Percentiles rank a stretch among this genome's conserved stretches.
Conservation (phyloP, 92 coral and sea anemone genomes). For the Muricea muricata region DNA sequence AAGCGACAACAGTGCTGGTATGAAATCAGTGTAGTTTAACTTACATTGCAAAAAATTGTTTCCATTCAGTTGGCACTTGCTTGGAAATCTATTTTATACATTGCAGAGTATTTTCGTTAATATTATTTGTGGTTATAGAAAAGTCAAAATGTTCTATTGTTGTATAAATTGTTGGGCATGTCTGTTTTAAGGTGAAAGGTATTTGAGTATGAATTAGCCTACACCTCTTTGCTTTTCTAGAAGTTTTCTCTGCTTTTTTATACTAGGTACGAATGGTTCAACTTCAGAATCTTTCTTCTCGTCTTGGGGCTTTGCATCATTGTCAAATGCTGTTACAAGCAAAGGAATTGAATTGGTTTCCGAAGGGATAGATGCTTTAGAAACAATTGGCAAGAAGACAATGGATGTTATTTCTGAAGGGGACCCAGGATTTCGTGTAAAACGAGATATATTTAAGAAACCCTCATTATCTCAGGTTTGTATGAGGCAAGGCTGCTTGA, state of each 20-base stretch:
- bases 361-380: constrained; percentile 91
- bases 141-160: no score
- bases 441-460: constrained; percentile 76
- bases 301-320: constrained; percentile 74
- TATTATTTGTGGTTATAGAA: no score
- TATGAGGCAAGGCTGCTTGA: no score
- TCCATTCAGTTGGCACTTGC: no score
- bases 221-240: not conserved
- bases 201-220: no score
- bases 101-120: no score
- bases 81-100: no score
- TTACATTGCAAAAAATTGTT: no score
- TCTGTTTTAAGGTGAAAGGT: no score
- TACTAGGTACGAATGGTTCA: not conserved
- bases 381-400: constrained; percentile 93
- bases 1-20: constrained; percentile 4
- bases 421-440: constrained; percentile 86
- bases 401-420: constrained; percentile 96
- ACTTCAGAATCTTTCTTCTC: constrained; percentile 56
- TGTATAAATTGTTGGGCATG: no score
- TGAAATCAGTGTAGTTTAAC: not conserved
- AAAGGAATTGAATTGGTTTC: constrained; percentile 72
- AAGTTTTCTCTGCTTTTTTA: not conserved
- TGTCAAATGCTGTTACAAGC: constrained; percentile 73
- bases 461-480: constrained; percentile 87